These are phyloP conservation scores for Diceros bicornis DNA, from an alignment of 2,797 vertebrate genomes.

Conservation along the genomic window DNA sequence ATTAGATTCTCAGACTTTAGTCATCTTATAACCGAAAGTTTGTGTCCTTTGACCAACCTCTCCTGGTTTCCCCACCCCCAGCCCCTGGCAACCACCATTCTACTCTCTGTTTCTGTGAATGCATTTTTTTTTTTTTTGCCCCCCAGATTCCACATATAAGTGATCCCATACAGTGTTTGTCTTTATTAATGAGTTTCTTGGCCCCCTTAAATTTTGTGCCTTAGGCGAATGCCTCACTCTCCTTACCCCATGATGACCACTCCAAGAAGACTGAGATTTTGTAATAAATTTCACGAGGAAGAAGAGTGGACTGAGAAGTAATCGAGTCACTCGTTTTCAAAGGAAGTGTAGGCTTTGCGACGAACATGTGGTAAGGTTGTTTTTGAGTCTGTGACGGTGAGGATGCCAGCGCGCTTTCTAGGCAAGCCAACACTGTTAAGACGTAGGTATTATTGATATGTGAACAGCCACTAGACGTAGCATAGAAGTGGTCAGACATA, in stretches of 20 bases:
- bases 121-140: neutral
- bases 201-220: neutral
- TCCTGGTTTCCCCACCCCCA: fast-evolving
- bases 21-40: neutral
- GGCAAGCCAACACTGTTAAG: fast-evolving
- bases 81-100: neutral
- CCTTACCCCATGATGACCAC: neutral
- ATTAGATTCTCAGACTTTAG: neutral
- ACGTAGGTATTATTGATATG: fast-evolving
- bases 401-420: fast-evolving
- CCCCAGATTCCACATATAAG: neutral
- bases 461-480: fast-evolving
- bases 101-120: neutral
- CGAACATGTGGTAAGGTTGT: fast-evolving
- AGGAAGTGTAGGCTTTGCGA: neutral
- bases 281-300: neutral
- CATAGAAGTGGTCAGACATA: neutral
- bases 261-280: neutral
- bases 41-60: too few relatives aligned
- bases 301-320: neutral
- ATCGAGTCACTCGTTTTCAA: fast-evolving
- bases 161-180: neutral
- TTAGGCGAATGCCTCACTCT: neutral
- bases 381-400: neutral
- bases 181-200: neutral